These are phyloP conservation scores for Pectinophora gossypiella DNA, from an alignment of 1,140 invertebrate genomes.

Conservation along the genomic window DNA sequence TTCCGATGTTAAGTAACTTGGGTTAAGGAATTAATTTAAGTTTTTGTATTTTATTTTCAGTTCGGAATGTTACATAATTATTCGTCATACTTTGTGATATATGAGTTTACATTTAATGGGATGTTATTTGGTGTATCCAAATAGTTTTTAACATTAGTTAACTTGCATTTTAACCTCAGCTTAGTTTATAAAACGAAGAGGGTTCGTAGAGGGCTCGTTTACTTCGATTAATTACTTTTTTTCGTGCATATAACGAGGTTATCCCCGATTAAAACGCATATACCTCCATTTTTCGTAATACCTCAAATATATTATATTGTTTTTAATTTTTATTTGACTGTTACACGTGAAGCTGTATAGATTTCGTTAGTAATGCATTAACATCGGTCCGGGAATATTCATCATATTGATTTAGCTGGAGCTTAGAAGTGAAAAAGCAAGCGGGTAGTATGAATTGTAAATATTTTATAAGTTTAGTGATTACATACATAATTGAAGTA, in stretches of 20 bases:
- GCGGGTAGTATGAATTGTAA: conserved; percentile 72
- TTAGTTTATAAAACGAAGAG: conserved; percentile 24
- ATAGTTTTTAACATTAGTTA: conserved; percentile 46
- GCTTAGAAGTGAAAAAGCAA: conserved; percentile 57
- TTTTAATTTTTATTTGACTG: conserved; percentile 65
- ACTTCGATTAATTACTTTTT: background rate
- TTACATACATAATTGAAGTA: conserved; percentile 49
- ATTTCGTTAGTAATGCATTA: conserved; percentile 22
- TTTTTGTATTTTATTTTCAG: conserved; percentile 43
- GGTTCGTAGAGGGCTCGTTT: background rate
- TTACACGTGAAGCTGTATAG: conserved; percentile 52
- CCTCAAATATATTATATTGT: conserved; percentile 69
- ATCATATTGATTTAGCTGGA: conserved; percentile 29
- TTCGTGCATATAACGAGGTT: conserved; percentile 21
- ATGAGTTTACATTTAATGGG: conserved; percentile 53
- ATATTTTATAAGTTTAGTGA: conserved; percentile 65
- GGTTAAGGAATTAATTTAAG: conserved; percentile 29
- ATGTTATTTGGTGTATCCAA: conserved; percentile 63
- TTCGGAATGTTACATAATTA: conserved; percentile 66
- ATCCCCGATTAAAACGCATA: conserved; percentile 33
- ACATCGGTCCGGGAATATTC: conserved; percentile 24
- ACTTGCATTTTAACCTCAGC: conserved; percentile 47
- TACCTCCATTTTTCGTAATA: conserved; percentile 65
- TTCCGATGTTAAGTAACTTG: conserved; percentile 30
- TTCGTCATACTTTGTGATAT: conserved; percentile 60